Base-by-base conservation (phyloP, 2,797 vertebrate genomes). In the Echeneis naucrates region DNA sequence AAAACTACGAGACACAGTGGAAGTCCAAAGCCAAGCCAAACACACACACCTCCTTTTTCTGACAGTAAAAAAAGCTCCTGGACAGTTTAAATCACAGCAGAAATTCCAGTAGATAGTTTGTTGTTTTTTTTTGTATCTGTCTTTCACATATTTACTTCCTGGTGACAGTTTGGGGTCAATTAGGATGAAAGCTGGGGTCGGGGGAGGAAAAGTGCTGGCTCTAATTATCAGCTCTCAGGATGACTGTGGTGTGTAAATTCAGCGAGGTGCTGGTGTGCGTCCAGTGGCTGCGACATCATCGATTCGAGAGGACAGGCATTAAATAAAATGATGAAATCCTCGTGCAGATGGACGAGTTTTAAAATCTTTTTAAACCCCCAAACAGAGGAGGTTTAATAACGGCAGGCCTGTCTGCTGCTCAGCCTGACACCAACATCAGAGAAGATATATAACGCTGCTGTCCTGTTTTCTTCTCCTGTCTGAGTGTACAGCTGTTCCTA, bases 401-500 rank as follows among this genome's bases (percentile, higher is more conserved):
- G 59, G 54, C 56, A 19, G 19, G 45, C 5, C 30, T 61, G 60
- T 65, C 72, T 80, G 71, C 75, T 53, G 77, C 47, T 72, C 74
- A 8, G 81, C 62, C 65, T 56, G 65, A 80, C 68, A 51, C 83
- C 78, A 61, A 68, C 82, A 63, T 69, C 51, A 77, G 76, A 86
- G 51, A 61, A 87, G 84, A 88, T 83, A 77, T 88, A 81, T 78
- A 83, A 81, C 51, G 48, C 73, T 69, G 80, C 80, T 38, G 68
- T 79, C 63, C 79, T 59, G 64, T 77, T 86, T 79, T 77, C 77
- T 68, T 21, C 75, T 64, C 52, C 87, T 65, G 87, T 88, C 83
- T 90, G 86, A 86, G 87, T 48, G 83, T 90, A 90, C 89, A 92
- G 88, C 91, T 92, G 91, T 90, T 92, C 84, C 80, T 69, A 82